Evolutionary conservation across 2,113 vertebrate species (phyloP).

Genomic region (Pseudorasbora parva): DNA sequence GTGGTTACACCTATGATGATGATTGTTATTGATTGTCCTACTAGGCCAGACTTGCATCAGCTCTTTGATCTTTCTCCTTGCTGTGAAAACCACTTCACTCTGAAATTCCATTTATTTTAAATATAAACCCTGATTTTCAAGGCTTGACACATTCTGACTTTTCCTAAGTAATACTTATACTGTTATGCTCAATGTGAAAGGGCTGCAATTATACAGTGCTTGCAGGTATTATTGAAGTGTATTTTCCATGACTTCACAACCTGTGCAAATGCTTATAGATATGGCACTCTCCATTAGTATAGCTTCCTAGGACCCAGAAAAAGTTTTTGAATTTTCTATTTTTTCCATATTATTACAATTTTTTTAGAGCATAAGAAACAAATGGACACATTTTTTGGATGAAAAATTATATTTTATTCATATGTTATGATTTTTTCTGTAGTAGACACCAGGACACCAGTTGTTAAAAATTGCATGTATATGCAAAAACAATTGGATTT

Average conservation of each 20-base stretch:
- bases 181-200: neutral
- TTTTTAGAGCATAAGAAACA: no score
- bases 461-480: no score
- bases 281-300: neutral
- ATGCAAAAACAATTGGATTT: no score
- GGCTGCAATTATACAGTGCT: neutral
- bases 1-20: neutral
- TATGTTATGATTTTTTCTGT: no score
- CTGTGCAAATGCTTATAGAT: neutral
- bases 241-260: constrained; percentile 1
- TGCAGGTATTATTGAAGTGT: neutral
- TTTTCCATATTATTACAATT: no score
- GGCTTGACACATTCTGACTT: neutral
- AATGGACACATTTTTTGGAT: no score
- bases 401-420: no score
- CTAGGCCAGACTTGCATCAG: constrained; percentile 23
- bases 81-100: neutral
- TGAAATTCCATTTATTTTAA: neutral
- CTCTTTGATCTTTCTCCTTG: constrained; percentile 30
- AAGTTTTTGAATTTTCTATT: no score
- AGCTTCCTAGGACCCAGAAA: no score
- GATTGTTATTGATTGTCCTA: constrained; percentile 35
- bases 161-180: neutral
- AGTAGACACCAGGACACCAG: no score
- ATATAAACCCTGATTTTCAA: neutral